phyloP scores from a whole-genome alignment of 2,888 invertebrate species.

The Brenthis hecate region DNA sequence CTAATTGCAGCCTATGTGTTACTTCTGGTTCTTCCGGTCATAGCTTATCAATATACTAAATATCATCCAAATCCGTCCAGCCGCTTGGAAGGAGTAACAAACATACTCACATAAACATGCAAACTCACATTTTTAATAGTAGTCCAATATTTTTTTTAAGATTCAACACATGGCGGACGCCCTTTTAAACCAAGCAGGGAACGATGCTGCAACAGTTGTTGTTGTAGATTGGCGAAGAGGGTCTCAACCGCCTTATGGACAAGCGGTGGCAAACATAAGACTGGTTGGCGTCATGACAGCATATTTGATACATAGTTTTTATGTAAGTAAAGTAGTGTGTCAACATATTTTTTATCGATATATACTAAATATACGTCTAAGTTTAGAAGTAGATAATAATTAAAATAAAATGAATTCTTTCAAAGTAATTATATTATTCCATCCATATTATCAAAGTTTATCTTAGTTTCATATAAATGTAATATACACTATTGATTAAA shows the following conservation, averaged over 20 bases:
- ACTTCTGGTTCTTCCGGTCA: too few species aligned
- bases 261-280: constrained; percentile 95
- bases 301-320: constrained; percentile 83
- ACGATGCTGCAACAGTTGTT: constrained; percentile 88
- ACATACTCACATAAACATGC: too few species aligned
- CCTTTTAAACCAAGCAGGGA: constrained; percentile 83
- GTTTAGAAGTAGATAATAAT: background rate
- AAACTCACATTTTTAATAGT: background rate
- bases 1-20: too few species aligned
- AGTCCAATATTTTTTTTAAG: constrained; percentile 55
- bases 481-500: background rate
- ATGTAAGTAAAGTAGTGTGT: constrained; percentile 62
- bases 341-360: background rate
- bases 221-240: constrained; percentile 94
- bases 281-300: constrained; percentile 93
- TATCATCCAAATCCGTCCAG: too few species aligned
- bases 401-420: too few species aligned
- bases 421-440: too few species aligned
- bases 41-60: too few species aligned
- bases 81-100: too few species aligned
- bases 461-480: too few species aligned
- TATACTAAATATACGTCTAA: too few species aligned
- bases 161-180: constrained; percentile 87
- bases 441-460: too few species aligned
- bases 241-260: constrained; percentile 93